Evolutionary conservation across 2,888 invertebrate species (phyloP).

Genomic region (Achlya flavicornis): DNA sequence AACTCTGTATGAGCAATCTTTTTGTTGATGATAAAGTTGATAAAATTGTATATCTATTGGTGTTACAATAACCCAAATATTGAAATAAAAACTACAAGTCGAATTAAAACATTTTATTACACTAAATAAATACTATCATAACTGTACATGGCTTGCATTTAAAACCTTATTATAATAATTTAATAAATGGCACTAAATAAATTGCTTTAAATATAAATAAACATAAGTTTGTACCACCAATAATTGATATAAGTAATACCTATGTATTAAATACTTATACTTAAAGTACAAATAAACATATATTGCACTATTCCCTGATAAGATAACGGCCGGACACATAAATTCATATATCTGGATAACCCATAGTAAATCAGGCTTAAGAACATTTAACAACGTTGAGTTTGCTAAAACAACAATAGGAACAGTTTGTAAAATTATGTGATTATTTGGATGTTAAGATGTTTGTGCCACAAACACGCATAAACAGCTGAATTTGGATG

Average conservation of each 20-base stretch:
- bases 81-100: not conserved
- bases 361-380: not conserved
- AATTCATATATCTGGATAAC: not conserved
- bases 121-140: not conserved
- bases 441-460: too few relatives aligned
- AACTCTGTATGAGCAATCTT: not conserved
- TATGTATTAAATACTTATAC: not conserved
- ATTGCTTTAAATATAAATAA: not conserved
- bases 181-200: not conserved
- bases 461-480: too few relatives aligned
- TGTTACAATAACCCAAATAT: not conserved
- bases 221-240: not conserved
- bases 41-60: not conserved
- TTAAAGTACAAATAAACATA: not conserved
- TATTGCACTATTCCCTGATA: not conserved
- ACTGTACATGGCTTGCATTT: not conserved
- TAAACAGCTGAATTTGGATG: too few relatives aligned
- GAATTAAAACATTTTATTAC: not conserved
- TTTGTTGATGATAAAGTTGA: not conserved
- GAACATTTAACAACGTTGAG: not conserved
- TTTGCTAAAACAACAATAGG: not conserved
- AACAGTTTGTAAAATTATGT: not conserved
- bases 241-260: not conserved
- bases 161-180: not conserved
- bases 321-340: not conserved